Percentiles rank a stretch among this genome's conserved stretches.
These are phyloP conservation scores for Bombus sylvicola DNA, from an alignment of 1,140 invertebrate species.

Conservation along the genomic window DNA sequence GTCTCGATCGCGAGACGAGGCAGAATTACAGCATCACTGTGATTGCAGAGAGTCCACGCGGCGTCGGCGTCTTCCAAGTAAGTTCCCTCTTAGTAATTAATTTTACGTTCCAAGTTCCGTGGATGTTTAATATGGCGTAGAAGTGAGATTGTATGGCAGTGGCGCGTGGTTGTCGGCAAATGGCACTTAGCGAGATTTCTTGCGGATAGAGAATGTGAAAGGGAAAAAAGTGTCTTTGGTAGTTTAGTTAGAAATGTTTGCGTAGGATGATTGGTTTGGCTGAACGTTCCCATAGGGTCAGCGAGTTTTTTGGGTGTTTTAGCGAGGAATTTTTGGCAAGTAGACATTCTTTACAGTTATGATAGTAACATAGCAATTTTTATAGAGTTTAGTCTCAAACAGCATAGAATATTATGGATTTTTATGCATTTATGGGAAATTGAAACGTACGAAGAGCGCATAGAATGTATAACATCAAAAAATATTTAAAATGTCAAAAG, in stretches of 20 bases:
- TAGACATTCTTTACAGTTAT: too few relatives aligned
- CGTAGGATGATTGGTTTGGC: too few relatives aligned
- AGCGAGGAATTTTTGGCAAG: too few relatives aligned
- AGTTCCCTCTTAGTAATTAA: constrained; percentile 35
- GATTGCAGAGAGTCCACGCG: constrained; percentile 89
- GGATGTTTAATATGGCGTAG: neutral
- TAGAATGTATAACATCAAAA: too few relatives aligned
- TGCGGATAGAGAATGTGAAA: neutral
- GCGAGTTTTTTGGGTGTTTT: too few relatives aligned
- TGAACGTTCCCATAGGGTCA: too few relatives aligned
- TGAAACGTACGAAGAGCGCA: too few relatives aligned
- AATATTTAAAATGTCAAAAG: too few relatives aligned
- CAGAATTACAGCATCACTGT: constrained; percentile 90
- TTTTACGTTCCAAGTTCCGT: neutral
- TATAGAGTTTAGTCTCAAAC: too few relatives aligned
- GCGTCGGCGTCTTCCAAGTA: constrained; percentile 88
- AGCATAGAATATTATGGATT: too few relatives aligned
- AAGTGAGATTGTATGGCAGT: neutral
- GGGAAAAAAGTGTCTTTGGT: neutral
- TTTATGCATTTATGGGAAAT: too few relatives aligned
- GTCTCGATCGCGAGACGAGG: constrained; percentile 90
- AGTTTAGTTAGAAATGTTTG: neutral
- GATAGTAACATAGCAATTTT: too few relatives aligned
- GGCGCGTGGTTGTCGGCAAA: neutral
- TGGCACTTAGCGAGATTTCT: neutral